Base-by-base conservation (phyloP, 2,113 vertebrate genomes). In the Larimichthys polyactis region DNA sequence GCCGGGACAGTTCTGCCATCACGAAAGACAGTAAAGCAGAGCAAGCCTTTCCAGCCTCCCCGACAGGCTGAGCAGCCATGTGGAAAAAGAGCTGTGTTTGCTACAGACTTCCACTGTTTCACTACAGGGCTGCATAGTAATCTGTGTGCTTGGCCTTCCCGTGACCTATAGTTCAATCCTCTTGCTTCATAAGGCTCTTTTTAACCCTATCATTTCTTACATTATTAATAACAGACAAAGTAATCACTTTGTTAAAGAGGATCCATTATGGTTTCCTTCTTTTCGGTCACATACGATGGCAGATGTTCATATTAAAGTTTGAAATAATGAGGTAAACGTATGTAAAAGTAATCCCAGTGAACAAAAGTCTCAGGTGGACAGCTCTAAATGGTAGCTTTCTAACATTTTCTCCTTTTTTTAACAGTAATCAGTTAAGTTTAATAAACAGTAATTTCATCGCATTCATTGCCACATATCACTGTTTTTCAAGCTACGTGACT, bases 31-130 rank as follows among this genome's bases (percentile, higher is more conserved):
- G 71, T 63, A 77, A 84, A 91, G 84, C 22, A 17, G 62, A 71
- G 69, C 58, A 71, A 87, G 83, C 64, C 79, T 83, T 44, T 79
- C 60, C 72, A 79, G 81, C 64, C 74, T 86, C 68, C 40, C 85
- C 84, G 82, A 90, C 83, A 87, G 84, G 78, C 79, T 40, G 88
- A 84, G 83, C 88, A 89, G 87, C 80, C 90, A 83, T 88, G 89
- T 90, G 91, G 89, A 93, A 93, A 93, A 94, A 92, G 70, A 92
- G 90, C 90, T 88, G 80, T 84, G 91, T 87, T 90, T 84, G 91
- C 90, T 78, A 72, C 73, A 82, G 86, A 87, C 87, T 83, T 89
- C 54, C 48, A 46, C 51, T 74, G 83, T 76, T 84, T 80, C 76
- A 76, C 85, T 63, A 85, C 75, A 78, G 72, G 71, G 79, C 78